Conservation (phyloP, 2,888 invertebrate genomes). For the Apamea sordens region DNA sequence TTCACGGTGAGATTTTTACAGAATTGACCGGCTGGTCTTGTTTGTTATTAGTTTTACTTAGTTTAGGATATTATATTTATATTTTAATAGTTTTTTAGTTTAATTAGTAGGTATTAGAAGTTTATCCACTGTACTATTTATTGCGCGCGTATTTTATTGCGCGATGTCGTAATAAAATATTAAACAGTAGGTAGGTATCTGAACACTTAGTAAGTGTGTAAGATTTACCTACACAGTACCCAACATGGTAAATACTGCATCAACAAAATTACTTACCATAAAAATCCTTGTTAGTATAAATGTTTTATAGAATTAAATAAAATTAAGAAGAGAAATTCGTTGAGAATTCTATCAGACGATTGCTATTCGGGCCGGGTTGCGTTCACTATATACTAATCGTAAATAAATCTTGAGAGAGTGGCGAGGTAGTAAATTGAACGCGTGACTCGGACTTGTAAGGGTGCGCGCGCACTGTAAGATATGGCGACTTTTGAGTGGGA, state of each 20-base stretch:
- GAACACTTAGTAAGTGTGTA: neutral
- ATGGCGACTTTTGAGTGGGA: slow-evolving; percentile 18
- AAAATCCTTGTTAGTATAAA: slow-evolving; percentile 51
- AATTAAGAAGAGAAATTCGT: slow-evolving; percentile 62
- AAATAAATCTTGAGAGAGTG: slow-evolving; percentile 78
- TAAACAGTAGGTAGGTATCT: neutral
- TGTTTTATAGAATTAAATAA: slow-evolving; percentile 63
- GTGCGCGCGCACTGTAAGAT: slow-evolving; percentile 41
- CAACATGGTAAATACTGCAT: neutral
- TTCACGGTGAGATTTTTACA: too few relatives aligned
- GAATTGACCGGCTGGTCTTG: too few relatives aligned
- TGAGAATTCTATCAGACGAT: slow-evolving; percentile 68
- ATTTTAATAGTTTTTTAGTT: neutral
- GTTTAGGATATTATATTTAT: too few relatives aligned
- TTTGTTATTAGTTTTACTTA: too few relatives aligned
- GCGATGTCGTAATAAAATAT: neutral
- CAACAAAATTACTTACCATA: slow-evolving; percentile 23
- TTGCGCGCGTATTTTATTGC: neutral
- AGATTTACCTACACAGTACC: neutral
- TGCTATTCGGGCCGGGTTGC: slow-evolving; percentile 74
- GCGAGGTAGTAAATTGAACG: slow-evolving; percentile 75
- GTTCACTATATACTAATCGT: slow-evolving; percentile 78
- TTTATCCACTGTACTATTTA: neutral
- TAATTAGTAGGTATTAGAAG: neutral
- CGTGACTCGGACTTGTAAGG: slow-evolving; percentile 71